Evolutionary conservation across 2,797 vertebrate species (phyloP).

Genomic region (Hipposideros larvatus): DNA sequence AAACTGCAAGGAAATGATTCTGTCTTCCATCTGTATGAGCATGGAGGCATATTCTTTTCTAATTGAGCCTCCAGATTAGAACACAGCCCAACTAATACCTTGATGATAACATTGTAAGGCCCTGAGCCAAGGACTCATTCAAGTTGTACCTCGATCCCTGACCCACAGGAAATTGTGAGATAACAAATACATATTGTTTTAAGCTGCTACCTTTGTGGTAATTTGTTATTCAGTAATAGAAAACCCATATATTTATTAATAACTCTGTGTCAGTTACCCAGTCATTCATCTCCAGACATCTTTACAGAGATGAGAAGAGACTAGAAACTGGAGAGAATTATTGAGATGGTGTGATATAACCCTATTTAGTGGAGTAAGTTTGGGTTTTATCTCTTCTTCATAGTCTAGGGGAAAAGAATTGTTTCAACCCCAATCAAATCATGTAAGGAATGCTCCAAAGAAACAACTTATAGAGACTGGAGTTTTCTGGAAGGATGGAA

Average conservation of each 20-base stretch:
- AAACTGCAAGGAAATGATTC: background rate
- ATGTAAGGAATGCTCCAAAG: background rate
- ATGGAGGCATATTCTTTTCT: background rate
- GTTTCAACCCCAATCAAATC: background rate
- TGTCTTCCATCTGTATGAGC: background rate
- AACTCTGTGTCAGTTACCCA: background rate
- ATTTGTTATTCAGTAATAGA: background rate
- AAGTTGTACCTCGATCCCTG: background rate
- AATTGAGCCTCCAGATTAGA: background rate
- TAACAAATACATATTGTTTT: background rate
- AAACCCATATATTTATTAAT: background rate
- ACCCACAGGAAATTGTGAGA: background rate
- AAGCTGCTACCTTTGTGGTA: background rate
- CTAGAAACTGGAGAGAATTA: background rate
- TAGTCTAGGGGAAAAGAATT: background rate
- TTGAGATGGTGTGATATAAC: background rate
- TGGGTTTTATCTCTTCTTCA: background rate
- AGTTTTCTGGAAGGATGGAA: slow-evolving; percentile 8
- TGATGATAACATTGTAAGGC: background rate
- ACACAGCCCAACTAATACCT: background rate
- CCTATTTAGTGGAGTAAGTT: background rate
- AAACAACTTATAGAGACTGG: background rate
- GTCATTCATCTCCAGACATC: background rate
- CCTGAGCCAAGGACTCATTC: background rate
- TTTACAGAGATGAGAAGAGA: background rate